phyloP scores from a whole-genome alignment of 2,113 vertebrate genomes.

The Rhabdornis inornatus region DNA sequence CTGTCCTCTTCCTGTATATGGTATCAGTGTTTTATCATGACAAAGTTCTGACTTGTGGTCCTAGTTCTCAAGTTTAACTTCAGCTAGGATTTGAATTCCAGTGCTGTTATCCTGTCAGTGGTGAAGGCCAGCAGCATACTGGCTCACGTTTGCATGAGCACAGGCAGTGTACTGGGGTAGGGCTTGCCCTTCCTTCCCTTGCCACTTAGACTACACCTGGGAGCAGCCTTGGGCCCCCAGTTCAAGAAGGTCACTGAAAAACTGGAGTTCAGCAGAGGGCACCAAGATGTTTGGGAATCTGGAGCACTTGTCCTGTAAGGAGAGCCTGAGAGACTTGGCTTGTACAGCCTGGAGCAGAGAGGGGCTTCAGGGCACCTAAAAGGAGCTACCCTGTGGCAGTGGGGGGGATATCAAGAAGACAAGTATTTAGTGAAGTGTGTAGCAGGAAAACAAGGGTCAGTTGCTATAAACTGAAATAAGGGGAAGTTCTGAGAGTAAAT shows the following conservation, averaged over 20 bases:
- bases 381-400: not conserved
- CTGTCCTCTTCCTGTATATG: not conserved
- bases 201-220: not conserved
- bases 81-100: not conserved
- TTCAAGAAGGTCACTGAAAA: not conserved
- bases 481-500: not conserved
- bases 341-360: not conserved
- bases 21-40: not conserved
- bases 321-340: not conserved
- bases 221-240: not conserved
- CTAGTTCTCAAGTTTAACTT: not conserved
- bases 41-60: not conserved
- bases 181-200: not conserved
- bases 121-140: not conserved
- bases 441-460: not conserved
- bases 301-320: not conserved
- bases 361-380: not conserved
- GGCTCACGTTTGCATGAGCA: too few relatives aligned
- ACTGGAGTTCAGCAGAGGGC: not conserved
- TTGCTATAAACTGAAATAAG: not conserved
- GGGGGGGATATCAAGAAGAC: not conserved
- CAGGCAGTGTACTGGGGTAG: too few relatives aligned
- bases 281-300: fast-evolving
- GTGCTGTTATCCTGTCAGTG: fast-evolving
- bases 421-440: not conserved